phyloP scores from a whole-genome alignment of 2,888 invertebrate genomes.

The Acleris literana region DNA sequence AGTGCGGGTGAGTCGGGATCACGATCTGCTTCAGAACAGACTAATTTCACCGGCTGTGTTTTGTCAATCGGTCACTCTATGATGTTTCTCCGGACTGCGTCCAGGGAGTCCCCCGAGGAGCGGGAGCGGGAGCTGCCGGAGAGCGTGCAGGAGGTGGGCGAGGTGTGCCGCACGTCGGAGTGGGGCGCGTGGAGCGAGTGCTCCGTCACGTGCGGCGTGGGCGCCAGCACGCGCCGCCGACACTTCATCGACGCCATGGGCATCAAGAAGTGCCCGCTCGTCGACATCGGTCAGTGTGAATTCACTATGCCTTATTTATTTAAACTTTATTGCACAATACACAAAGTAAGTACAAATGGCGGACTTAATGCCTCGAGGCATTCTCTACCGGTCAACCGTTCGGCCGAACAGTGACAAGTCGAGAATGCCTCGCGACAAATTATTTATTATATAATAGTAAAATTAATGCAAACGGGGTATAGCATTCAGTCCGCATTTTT shows the following conservation, averaged over 20 bases:
- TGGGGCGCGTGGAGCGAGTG: conserved; percentile 95
- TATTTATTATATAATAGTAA: too few species aligned
- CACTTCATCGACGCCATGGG: conserved; percentile 90
- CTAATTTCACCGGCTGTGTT: too few species aligned
- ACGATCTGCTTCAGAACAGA: not conserved
- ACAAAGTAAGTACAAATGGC: too few species aligned
- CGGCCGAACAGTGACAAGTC: too few species aligned
- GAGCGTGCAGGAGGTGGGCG: conserved; percentile 56
- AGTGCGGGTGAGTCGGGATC: conserved; percentile 86
- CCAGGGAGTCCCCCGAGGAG: not conserved
- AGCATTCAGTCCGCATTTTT: too few species aligned
- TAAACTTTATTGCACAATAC: too few species aligned
- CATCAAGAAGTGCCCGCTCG: conserved; percentile 91
- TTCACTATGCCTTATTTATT: too few species aligned
- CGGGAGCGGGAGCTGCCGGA: not conserved
- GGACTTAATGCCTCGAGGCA: too few species aligned
- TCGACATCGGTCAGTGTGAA: conserved; percentile 79
- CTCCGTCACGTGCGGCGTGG: conserved; percentile 92
- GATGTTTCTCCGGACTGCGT: not conserved
- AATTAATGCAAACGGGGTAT: too few species aligned
- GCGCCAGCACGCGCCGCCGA: conserved; percentile 89
- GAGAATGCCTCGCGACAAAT: too few species aligned
- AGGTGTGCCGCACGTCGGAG: conserved; percentile 86
- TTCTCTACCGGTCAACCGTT: too few species aligned
- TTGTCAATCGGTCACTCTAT: not conserved